A percentile compares a stretch with the other conserved stretches of the same genome.
Conservation (phyloP, 30 jellyfish, hydroid and myxozoan species). For the Clytia hemisphaerica region DNA sequence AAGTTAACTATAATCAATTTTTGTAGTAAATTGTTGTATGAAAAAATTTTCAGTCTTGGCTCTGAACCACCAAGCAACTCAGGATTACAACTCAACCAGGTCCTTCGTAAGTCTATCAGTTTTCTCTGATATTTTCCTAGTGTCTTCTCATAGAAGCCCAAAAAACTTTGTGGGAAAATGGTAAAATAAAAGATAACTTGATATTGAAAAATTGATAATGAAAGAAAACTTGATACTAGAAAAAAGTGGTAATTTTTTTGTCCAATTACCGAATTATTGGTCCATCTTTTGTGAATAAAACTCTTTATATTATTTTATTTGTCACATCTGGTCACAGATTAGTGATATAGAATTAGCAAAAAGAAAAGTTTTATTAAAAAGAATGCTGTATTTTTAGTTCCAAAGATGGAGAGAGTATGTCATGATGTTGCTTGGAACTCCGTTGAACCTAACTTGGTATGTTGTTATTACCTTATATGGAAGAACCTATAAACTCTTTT, state of each 20-base stretch:
- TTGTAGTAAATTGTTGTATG: not conserved
- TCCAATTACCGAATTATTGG: too few species aligned
- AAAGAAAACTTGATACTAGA: too few species aligned
- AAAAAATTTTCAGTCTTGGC: conserved; percentile 41
- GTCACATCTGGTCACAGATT: too few species aligned
- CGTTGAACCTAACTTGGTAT: conserved; percentile 83
- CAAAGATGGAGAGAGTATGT: conserved; percentile 90
- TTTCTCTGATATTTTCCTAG: not conserved
- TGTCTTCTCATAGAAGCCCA: not conserved
- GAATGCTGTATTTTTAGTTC: conserved; percentile 44
- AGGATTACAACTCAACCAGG: conserved; percentile 40
- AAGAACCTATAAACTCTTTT: not conserved
- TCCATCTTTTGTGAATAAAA: too few species aligned
- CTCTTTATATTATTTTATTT: too few species aligned
- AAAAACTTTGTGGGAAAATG: too few species aligned
- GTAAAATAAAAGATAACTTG: too few species aligned
- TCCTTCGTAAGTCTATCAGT: conserved; percentile 25
- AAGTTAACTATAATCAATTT: not conserved
- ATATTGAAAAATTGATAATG: too few species aligned
- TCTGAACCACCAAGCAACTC: conserved; percentile 33
- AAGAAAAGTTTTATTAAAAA: too few species aligned
- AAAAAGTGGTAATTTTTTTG: too few species aligned
- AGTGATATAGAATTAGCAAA: too few species aligned
- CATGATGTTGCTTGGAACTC: conserved; percentile 93
- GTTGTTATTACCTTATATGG: not conserved